Evolutionary conservation across 2,797 vertebrate genomes (phyloP), one percentile per base, ranked within the genome.

Genomic region (Lepus townsendii): DNA sequence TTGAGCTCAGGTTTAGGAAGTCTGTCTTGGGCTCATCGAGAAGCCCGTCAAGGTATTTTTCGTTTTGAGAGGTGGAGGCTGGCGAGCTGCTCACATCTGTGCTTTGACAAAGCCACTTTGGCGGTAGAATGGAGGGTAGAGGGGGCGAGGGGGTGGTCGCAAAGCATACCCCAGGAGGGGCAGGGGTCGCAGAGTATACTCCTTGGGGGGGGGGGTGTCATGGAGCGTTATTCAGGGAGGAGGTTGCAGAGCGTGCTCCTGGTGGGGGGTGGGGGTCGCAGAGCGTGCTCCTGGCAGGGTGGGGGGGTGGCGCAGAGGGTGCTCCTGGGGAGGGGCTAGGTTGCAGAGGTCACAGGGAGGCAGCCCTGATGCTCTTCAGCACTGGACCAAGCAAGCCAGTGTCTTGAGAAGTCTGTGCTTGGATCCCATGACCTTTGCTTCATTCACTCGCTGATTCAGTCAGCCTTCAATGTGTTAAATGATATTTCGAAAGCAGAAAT

Each of bases 341-440:
- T 7, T 14, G 3, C 1, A 19, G 54, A 57, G 54, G 19, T 7
- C 12, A 8, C 63, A 60, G 57, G 24, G 10, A 13, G 1, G 0
- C 11, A 26, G 3, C 16, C 24, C 12, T 24, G 5, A 32, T 0
- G 3, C 11, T 2, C 0, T 20, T 22, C 9, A 16, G 26, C 2
- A 0, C 6, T 11, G 4, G 20, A 3, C 38, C 62, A n/a, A 47
- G 19, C 52, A 35, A 57, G 30, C 42, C 7, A 65, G 54, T 16
- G 1, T 63, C 63, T 75, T 73, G 5, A 2, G 54, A n/a, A 10
- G 7, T 22, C 35, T 17, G 4, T 35, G 7, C 22, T 82, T 35
- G 63, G n/a, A 13, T 2, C 42, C 66, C 7, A 1, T 6, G 27
- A 66, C 4, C 19, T 75, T 38, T 6, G 22, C 14, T 38, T 76